These are phyloP conservation scores for Caenorhabditis japonica DNA, from an alignment of 2,888 invertebrate genomes.

Conservation along the genomic window DNA sequence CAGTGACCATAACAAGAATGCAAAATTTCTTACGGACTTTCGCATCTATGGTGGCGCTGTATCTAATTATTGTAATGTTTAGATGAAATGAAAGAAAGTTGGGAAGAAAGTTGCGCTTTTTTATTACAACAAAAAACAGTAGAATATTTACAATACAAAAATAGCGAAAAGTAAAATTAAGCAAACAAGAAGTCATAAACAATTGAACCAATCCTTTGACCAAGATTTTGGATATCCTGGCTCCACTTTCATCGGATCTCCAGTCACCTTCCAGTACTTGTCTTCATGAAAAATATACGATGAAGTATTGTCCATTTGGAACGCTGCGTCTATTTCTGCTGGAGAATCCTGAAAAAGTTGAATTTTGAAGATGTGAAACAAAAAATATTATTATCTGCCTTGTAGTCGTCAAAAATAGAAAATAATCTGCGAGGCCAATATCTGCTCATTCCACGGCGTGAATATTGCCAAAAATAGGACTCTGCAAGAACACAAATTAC, in stretches of 20 bases:
- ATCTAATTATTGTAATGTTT: slow-evolving; percentile 29
- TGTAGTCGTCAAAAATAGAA: slow-evolving; percentile 15
- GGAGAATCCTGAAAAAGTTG: slow-evolving; percentile 33
- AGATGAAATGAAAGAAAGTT: slow-evolving; percentile 52
- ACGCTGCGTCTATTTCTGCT: slow-evolving; percentile 46
- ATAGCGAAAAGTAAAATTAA: background rate
- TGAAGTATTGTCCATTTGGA: slow-evolving; percentile 22
- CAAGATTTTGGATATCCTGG: slow-evolving; percentile 31
- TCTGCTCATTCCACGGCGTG: slow-evolving; percentile 56
- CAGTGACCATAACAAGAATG: slow-evolving; percentile 52
- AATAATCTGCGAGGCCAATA: slow-evolving; percentile 19
- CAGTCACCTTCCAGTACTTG: slow-evolving; percentile 49
- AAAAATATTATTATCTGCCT: background rate
- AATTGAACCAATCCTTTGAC: slow-evolving; percentile 48
- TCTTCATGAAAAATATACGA: slow-evolving; percentile 43
- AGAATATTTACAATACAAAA: no score
- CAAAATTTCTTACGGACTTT: slow-evolving; percentile 51
- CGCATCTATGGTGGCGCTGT: slow-evolving; percentile 51
- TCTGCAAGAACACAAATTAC: slow-evolving; percentile 11
- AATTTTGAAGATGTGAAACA: no score
- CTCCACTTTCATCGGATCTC: slow-evolving; percentile 26
- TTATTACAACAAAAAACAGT: background rate
- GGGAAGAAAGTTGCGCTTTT: slow-evolving; percentile 23
- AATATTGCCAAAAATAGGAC: slow-evolving; percentile 62
- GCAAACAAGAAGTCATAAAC: slow-evolving; percentile 5